These are phyloP conservation scores for Habrosyne pyritoides DNA, from an alignment of 2,888 invertebrate species.

Conservation along the genomic window DNA sequence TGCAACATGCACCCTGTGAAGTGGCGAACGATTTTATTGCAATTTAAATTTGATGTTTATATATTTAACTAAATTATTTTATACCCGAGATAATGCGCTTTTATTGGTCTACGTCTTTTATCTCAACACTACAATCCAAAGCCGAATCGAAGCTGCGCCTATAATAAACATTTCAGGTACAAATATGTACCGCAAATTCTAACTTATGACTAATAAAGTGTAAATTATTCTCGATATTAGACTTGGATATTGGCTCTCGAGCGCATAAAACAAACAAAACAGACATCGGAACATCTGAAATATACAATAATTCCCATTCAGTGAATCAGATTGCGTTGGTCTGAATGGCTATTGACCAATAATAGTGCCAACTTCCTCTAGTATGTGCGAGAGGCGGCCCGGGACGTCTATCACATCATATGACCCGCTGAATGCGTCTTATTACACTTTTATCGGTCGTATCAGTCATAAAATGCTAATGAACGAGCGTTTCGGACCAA, in stretches of 20 bases:
- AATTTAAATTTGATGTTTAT: slow-evolving; percentile 54
- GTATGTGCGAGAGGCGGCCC: slow-evolving; percentile 62
- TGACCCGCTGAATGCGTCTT: slow-evolving; percentile 79
- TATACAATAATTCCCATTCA: slow-evolving; percentile 61
- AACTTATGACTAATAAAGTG: slow-evolving; percentile 37
- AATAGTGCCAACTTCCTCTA: slow-evolving; percentile 68
- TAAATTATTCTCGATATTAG: slow-evolving; percentile 29
- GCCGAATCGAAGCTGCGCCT: slow-evolving; percentile 10
- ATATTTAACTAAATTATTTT: slow-evolving; percentile 43
- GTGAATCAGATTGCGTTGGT: slow-evolving; percentile 66
- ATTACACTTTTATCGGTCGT: slow-evolving; percentile 83
- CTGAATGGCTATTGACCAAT: slow-evolving; percentile 66
- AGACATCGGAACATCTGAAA: slow-evolving; percentile 55
- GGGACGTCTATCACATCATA: slow-evolving; percentile 72
- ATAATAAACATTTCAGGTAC: slow-evolving; percentile 14
- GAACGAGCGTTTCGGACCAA: slow-evolving; percentile 80
- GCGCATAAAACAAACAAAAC: slow-evolving; percentile 60
- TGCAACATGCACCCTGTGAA: slow-evolving; percentile 49
- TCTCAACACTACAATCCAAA: background rate
- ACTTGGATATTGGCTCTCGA: slow-evolving; percentile 43
- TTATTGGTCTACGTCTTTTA: slow-evolving; percentile 16
- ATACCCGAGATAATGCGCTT: slow-evolving; percentile 33
- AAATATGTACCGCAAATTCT: slow-evolving; percentile 21
- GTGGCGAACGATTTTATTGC: slow-evolving; percentile 47
- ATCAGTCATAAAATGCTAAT: slow-evolving; percentile 84